Percentiles rank a stretch among this genome's conserved stretches.
These are phyloP conservation scores for Manis pentadactyla DNA, from an alignment of 2,797 vertebrate genomes.

Conservation along the genomic window DNA sequence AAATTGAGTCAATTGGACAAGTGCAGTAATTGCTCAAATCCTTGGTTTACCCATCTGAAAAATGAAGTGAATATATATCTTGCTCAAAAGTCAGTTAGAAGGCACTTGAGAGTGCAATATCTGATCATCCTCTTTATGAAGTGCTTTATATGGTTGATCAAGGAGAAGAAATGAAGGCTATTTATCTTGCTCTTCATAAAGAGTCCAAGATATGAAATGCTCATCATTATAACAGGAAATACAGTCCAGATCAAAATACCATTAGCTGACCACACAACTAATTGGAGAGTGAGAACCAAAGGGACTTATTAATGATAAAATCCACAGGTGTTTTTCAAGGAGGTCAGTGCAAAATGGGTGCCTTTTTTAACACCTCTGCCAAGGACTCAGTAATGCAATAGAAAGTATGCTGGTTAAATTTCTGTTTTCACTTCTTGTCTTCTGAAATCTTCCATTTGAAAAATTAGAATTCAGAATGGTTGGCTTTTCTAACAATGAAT, in stretches of 20 bases:
- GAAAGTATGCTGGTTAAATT: neutral
- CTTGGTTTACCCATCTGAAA: conserved; percentile 49
- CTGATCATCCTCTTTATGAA: conserved; percentile 11
- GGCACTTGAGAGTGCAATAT: neutral
- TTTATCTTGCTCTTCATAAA: conserved; percentile 65
- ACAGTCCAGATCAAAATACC: conserved; percentile 70
- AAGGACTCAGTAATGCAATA: neutral
- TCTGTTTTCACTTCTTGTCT: conserved; percentile 35
- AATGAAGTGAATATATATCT: neutral
- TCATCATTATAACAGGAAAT: conserved; percentile 74
- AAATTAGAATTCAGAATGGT: neutral
- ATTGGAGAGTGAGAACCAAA: conserved; percentile 67
- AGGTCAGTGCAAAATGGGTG: neutral
- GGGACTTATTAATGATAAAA: conserved; percentile 47
- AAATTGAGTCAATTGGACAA: neutral
- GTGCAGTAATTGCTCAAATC: conserved; percentile 5
- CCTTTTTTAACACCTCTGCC: conserved; percentile 53
- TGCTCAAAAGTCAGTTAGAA: neutral
- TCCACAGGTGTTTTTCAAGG: conserved; percentile 14
- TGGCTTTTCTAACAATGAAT: neutral
- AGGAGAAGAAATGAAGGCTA: conserved; percentile 56
- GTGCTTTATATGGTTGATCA: conserved; percentile 41
- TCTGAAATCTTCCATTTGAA: conserved; percentile 51
- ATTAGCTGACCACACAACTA: conserved; percentile 65
- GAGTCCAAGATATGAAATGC: conserved; percentile 55